Base-by-base conservation (phyloP, 1,140 invertebrate genomes). In the Pseudomyrmex flavicornis region DNA sequence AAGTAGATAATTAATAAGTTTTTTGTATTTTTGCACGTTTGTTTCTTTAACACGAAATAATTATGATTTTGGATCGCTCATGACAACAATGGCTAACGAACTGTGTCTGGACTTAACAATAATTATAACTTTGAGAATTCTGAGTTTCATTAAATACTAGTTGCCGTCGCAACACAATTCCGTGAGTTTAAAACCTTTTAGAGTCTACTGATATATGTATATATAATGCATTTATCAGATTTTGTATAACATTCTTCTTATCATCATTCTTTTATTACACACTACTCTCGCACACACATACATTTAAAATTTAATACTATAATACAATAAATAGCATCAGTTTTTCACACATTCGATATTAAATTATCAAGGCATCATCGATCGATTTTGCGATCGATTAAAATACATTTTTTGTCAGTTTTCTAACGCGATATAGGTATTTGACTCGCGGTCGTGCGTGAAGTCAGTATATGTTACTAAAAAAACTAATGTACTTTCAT, bases 271-370 rank as follows among this genome's bases (percentile, higher is more conserved):
- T 46, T 17, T 48, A 22, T 12, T n/a, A 46, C 35, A 15, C 26
- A 8, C 26, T 56, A 61, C 8, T 10, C 12, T 12, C 10, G 17
- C 72, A 79, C 76, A 75, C 52, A 75, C 52, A 88, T n/a, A 15
- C 35, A 75, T 56, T 79, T 83, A 3, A 3, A 20, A 17, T 80
- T 58, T 83, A 90, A 85, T 86, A 89, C 85, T 89, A 89, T 75
- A 26, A 79, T 82, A 79, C 4, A 91, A 91, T 91, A 90, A 90
- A 91, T 90, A 91, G 88, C 86, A 91, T 82, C 76, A 26, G 35
- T 35, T 35, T 13, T 59, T 80, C 74, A n/a, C 65, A 76, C 69
- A 10, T n/a, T 77, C 54, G 12, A 22, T 9, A 75, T 58, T 69
- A 62, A 70, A 17, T 48, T 35, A 56, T 46, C 4, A 76, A 82